A percentile compares a stretch with the other conserved stretches of the same genome.
Evolutionary conservation across 2,888 invertebrate species (phyloP).

Genomic region (Lysandra bellargus): DNA sequence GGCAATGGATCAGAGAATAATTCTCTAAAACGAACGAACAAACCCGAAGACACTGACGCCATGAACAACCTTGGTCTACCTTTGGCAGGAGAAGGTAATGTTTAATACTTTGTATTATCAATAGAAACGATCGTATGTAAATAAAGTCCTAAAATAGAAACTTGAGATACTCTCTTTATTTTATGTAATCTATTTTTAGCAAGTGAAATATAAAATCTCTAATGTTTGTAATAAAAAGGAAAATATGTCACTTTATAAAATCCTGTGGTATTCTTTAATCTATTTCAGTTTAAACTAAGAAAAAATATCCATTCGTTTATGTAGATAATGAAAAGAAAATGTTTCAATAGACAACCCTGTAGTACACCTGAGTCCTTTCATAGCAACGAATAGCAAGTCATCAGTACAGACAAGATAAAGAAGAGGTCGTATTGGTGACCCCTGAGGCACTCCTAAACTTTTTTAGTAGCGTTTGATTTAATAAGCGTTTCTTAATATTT

Average conservation of each 20-base stretch:
- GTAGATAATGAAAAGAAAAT: not conserved
- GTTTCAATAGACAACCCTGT: not conserved
- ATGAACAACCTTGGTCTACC: slow-evolving; percentile 72
- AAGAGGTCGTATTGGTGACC: not conserved
- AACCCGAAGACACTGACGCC: slow-evolving; percentile 66
- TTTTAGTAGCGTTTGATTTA: not conserved
- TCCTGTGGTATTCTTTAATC: no score
- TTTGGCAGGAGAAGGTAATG: slow-evolving; percentile 51
- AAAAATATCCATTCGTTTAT: not conserved
- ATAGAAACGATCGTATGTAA: no score
- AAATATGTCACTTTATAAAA: no score
- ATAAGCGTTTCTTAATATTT: no score
- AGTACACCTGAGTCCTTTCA: not conserved
- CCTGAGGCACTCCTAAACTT: not conserved
- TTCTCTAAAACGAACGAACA: slow-evolving; percentile 69
- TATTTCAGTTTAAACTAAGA: no score
- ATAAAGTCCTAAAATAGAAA: not conserved
- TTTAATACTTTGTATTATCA: no score
- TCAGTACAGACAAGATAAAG: not conserved
- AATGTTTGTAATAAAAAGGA: no score
- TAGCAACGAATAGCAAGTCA: not conserved
- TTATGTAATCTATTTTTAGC: no score
- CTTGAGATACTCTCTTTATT: not conserved
- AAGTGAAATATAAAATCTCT: no score
- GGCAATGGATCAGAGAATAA: slow-evolving; percentile 70